Evolutionary conservation across 2,113 vertebrate genomes (phyloP), one percentile per base, ranked within the genome.

Genomic region (Aphelocoma coerulescens): DNA sequence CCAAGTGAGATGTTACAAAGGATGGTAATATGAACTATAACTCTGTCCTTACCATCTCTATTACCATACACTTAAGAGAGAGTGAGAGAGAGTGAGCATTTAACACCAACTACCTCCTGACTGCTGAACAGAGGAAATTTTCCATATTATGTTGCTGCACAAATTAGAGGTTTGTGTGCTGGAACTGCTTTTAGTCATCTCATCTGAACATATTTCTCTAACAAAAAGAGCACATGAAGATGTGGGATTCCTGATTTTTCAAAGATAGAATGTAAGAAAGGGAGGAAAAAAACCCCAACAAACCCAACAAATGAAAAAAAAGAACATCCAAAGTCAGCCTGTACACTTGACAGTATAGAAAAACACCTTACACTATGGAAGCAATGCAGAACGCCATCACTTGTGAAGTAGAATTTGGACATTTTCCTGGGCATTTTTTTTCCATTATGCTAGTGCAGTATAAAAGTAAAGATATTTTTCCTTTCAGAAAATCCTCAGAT

Each of bases 241-340:
- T 2, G 2, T 35, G 8, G 4, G 1, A 73, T 69, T 87, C 27
- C 19, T 69, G 8, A 19, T 74, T 20, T 75, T 84, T 78, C 55
- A 43, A 73, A 74, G 7, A 26, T 13, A 41, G 43, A 62, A 44
- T 0, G 1, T 13, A 51, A 62, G 22, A 30, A 72, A 52, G 15
- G 24, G 14, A 18, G 5, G 1, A 0, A 5, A 18, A 16, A 23
- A 37, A n/a, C 1, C 1, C 3, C 44, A 51, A 20, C 10, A 58
- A 67, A 14, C 9, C 8, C 2, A 57, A 37, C 0, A 52, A 43
- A 41, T 3, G 32, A 33, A 33, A 35, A 44, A 14, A 49, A 37
- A 12, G 27, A 2, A 13, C 11, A 13, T 43, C 9, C 9, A 8
- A 62, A 76, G 3, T 28, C 10, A 61, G 16, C 3, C 28, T 32